Conservation (phyloP, 2,888 invertebrate genomes). For the Netelia fuscicornis region DNA sequence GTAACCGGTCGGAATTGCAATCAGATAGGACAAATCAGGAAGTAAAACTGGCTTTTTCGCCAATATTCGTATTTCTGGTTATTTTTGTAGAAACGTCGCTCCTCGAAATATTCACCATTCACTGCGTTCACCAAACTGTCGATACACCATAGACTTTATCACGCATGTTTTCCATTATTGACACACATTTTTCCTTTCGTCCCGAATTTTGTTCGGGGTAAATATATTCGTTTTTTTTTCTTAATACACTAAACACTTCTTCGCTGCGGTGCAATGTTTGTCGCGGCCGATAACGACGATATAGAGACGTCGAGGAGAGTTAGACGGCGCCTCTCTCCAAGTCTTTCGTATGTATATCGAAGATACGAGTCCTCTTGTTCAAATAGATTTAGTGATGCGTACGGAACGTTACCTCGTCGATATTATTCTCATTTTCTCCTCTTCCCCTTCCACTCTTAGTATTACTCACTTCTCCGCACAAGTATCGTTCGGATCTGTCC, state of each 20-base stretch:
- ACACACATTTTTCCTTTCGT: slow-evolving; percentile 1
- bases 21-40: slow-evolving; percentile 25
- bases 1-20: slow-evolving; percentile 24
- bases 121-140: neutral
- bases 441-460: slow-evolving; percentile 2
- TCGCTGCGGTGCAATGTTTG: slow-evolving; percentile 34
- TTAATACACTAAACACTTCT: neutral
- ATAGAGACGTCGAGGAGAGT: slow-evolving; percentile 10
- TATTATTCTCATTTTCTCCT: neutral
- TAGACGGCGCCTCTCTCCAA: neutral
- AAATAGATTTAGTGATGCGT: slow-evolving; percentile 57
- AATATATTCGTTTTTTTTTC: neutral
- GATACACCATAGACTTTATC: slow-evolving; percentile 1
- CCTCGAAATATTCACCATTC: neutral
- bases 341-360: slow-evolving; percentile 31
- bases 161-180: neutral
- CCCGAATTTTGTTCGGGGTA: neutral
- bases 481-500: neutral
- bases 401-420: slow-evolving; percentile 4
- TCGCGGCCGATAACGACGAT: slow-evolving; percentile 34
- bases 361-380: slow-evolving; percentile 52
- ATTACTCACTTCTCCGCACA: slow-evolving; percentile 31
- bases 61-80: slow-evolving; percentile 1
- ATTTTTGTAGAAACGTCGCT: neutral
- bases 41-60: slow-evolving; percentile 18